phyloP scores from a whole-genome alignment of 2,797 vertebrate species.

The Pseudopleuronectes americanus region DNA sequence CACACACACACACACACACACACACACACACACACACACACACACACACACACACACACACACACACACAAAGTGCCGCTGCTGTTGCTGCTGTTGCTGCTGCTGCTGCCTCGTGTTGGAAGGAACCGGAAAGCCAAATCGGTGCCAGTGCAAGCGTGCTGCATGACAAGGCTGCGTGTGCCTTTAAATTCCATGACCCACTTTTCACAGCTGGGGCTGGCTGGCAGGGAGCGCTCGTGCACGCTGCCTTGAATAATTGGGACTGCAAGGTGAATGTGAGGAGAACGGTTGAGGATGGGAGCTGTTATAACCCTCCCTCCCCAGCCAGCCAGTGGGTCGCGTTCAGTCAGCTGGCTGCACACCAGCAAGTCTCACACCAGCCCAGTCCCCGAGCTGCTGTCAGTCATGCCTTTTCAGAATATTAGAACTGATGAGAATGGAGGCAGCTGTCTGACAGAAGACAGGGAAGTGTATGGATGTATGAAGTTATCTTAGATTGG shows the following conservation, averaged over 20 bases:
- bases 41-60: too few relatives aligned
- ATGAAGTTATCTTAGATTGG: constrained; percentile 19
- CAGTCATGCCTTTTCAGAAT: constrained; percentile 15
- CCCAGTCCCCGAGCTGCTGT: constrained; percentile 22
- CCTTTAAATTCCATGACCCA: constrained; percentile 86
- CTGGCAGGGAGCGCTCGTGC: constrained; percentile 70
- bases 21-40: neutral
- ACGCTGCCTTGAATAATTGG: constrained; percentile 78
- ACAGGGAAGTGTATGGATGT: neutral
- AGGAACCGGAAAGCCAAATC: constrained; percentile 10
- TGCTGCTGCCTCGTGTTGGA: constrained; percentile 2
- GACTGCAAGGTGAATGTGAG: constrained; percentile 84
- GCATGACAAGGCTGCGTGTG: constrained; percentile 55
- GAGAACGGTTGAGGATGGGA: constrained; percentile 77
- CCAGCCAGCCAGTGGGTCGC: constrained; percentile 6
- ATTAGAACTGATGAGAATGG: constrained; percentile 21
- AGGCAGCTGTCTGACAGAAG: constrained; percentile 25
- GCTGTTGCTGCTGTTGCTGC: neutral
- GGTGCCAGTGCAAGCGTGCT: constrained; percentile 5
- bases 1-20: too few relatives aligned
- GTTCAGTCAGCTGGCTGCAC: constrained; percentile 64
- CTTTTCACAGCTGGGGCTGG: constrained; percentile 78
- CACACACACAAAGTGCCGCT: too few relatives aligned
- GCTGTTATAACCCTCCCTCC: constrained; percentile 13
- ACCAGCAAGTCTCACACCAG: constrained; percentile 62